A percentile compares a stretch with the other conserved stretches of the same genome.
These are phyloP conservation scores for Scolanthus callimorphus DNA, from an alignment of 92 coral and sea anemone genomes.

Conservation along the genomic window DNA sequence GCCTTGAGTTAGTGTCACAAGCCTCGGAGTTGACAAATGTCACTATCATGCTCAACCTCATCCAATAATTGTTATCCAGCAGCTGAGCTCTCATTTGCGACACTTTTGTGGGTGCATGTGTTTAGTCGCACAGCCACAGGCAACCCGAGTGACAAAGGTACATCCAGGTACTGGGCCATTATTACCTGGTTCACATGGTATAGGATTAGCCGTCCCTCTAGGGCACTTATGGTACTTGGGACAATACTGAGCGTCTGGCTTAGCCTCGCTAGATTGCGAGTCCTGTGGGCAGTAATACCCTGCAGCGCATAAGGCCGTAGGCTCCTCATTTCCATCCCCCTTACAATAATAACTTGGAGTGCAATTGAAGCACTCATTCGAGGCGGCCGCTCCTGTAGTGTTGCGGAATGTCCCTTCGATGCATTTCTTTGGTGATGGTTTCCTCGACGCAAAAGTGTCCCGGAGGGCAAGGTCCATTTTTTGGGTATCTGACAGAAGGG, in stretches of 20 bases:
- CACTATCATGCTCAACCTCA: too few species aligned
- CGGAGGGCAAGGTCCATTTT: constrained; percentile 81
- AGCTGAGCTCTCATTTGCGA: too few species aligned
- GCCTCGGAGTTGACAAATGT: too few species aligned
- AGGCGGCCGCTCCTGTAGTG: constrained; percentile 90
- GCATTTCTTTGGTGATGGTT: constrained; percentile 75
- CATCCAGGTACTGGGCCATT: too few species aligned
- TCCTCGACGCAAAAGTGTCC: constrained; percentile 84
- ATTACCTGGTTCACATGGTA: constrained; percentile 75
- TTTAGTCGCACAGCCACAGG: too few species aligned
- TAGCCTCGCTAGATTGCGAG: constrained; percentile 79
- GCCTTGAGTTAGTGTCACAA: too few species aligned
- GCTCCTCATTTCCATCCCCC: constrained; percentile 69
- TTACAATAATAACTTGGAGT: constrained; percentile 85
- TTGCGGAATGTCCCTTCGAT: constrained; percentile 97
- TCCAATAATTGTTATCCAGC: too few species aligned
- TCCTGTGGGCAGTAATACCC: constrained; percentile 91
- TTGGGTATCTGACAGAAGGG: constrained; percentile 53
- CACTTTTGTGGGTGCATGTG: too few species aligned
- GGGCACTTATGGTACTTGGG: constrained; percentile 83
- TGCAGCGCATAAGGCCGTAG: constrained; percentile 68
- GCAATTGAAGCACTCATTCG: constrained; percentile 83
- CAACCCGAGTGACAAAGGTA: too few species aligned
- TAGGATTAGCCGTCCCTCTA: constrained; percentile 71
- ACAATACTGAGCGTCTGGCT: constrained; percentile 72